phyloP scores from a whole-genome alignment of 2,113 vertebrate species.

The Mastomys natalensis region DNA sequence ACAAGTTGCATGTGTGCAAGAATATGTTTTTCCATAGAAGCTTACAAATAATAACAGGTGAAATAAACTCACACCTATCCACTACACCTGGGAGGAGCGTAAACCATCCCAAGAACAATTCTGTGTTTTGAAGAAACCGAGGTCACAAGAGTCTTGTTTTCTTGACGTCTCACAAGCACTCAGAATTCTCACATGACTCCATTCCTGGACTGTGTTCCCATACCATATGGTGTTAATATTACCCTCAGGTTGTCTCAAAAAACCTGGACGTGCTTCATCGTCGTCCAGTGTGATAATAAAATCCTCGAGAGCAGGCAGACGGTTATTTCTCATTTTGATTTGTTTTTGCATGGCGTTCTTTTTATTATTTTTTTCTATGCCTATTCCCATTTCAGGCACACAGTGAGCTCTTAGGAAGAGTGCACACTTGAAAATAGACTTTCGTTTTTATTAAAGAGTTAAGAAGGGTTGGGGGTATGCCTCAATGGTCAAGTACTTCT shows the following conservation, averaged over 20 bases:
- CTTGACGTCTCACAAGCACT: neutral
- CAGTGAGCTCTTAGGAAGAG: neutral
- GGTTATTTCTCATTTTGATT: neutral
- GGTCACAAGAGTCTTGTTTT: neutral
- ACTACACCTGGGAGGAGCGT: neutral
- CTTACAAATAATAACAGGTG: neutral
- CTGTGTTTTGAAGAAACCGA: neutral
- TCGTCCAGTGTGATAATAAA: neutral
- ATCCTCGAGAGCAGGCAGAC: neutral
- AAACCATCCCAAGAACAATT: neutral
- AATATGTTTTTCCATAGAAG: neutral
- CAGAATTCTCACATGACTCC: neutral
- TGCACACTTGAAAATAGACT: neutral
- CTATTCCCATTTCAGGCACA: neutral
- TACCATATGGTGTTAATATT: neutral
- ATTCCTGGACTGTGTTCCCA: neutral
- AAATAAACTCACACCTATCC: neutral
- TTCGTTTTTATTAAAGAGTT: conserved; percentile 20
- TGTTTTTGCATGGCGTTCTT: neutral
- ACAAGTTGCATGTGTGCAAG: neutral
- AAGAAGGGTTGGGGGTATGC: neutral
- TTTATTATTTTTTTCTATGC: neutral
- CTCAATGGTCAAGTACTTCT: neutral
- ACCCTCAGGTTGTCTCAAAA: neutral
- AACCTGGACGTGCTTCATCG: neutral